Conservation (phyloP, 2,888 invertebrate genomes). For the Holacanthella duospinosa region DNA sequence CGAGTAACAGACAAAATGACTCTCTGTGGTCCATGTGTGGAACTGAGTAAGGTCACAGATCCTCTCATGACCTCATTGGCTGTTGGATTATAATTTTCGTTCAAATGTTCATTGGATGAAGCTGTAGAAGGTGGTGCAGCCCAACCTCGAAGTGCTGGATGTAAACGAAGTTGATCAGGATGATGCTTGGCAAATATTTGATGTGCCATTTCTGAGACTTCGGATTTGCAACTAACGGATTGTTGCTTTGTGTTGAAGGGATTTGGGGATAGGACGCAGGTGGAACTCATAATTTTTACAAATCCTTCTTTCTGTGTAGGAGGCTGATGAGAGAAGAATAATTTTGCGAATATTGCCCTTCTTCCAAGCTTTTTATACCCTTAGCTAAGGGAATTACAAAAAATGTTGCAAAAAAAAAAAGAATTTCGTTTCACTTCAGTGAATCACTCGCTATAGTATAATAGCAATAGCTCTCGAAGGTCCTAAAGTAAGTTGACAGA, state of each 20-base stretch:
- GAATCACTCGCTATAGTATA: no score
- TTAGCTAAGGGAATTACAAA: not conserved
- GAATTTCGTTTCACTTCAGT: no score
- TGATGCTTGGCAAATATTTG: no score
- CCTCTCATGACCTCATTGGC: constrained; percentile 33
- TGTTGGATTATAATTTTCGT: constrained; percentile 17
- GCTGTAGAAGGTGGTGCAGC: not conserved
- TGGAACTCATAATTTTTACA: constrained; percentile 8
- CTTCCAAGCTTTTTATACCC: not conserved
- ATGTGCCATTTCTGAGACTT: not conserved
- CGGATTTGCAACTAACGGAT: not conserved
- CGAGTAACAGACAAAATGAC: constrained; percentile 30
- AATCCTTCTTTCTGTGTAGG: not conserved
- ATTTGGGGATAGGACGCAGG: constrained; percentile 3
- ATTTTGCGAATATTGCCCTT: not conserved
- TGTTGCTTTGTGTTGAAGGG: not conserved
- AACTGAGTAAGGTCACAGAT: constrained; percentile 30
- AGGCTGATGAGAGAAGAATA: not conserved
- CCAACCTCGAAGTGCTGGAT: constrained; percentile 6
- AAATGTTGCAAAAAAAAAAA: not conserved
- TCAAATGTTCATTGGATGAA: not conserved
- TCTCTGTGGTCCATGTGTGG: constrained; percentile 28
- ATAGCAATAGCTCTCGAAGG: no score
- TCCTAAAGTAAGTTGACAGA: no score
- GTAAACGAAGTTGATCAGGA: not conserved